Percentiles rank a stretch among this genome's conserved stretches.
Evolutionary conservation across 2,888 invertebrate genomes (phyloP).

Genomic region (Drymonia ruficornis): DNA sequence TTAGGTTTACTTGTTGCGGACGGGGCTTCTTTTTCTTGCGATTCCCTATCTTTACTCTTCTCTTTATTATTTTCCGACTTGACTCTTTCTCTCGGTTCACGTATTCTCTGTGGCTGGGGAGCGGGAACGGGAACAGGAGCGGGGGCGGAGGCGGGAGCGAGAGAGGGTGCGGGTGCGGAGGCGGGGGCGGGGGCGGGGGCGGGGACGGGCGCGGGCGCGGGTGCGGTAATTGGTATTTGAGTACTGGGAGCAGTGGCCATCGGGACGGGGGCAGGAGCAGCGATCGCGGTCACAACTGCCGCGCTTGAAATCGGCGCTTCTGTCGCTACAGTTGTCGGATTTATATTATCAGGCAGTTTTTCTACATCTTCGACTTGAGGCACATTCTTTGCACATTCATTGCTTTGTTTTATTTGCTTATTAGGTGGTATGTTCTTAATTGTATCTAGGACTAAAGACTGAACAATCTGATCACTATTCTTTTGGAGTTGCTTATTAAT

Average conservation of each 20-base stretch:
- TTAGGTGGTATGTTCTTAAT: slow-evolving; percentile 63
- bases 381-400: no score
- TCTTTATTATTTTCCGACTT: slow-evolving; percentile 62
- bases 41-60: slow-evolving; percentile 42
- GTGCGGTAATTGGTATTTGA: slow-evolving; percentile 17
- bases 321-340: slow-evolving; percentile 23
- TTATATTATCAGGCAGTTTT: slow-evolving; percentile 45
- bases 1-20: slow-evolving; percentile 46
- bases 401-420: slow-evolving; percentile 64
- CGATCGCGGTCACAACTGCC: slow-evolving; percentile 21
- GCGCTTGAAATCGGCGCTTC: slow-evolving; percentile 31
- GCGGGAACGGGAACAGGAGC: no score
- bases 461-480: slow-evolving; percentile 62
- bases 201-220: slow-evolving; percentile 20
- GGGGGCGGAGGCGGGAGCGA: slow-evolving; percentile 18
- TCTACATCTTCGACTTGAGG: slow-evolving; percentile 63
- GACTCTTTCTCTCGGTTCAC: slow-evolving; percentile 59
- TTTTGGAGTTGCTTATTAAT: slow-evolving; percentile 72
- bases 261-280: slow-evolving; percentile 24
- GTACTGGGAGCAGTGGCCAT: slow-evolving; percentile 23
- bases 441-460: slow-evolving; percentile 67
- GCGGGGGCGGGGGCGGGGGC: slow-evolving; percentile 22
- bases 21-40: slow-evolving; percentile 40
- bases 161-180: slow-evolving; percentile 18
- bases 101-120: slow-evolving; percentile 63